Conservation (phyloP, 2,113 vertebrate species). For the Colossoma macropomum region DNA sequence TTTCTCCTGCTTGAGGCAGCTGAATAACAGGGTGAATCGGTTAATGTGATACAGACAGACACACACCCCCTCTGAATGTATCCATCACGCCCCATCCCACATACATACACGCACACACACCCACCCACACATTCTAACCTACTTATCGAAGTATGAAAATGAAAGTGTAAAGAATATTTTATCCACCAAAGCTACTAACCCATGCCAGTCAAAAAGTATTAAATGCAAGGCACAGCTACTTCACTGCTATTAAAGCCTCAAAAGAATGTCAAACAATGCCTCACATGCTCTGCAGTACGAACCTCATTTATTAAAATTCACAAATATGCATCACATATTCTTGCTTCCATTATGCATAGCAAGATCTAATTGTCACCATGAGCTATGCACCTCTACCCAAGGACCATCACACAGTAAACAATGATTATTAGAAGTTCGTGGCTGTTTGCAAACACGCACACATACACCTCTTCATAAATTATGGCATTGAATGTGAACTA, state of each 20-base stretch:
- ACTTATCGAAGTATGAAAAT: neutral
- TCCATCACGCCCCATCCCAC: no score
- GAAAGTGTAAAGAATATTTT: neutral
- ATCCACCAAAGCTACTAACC: neutral
- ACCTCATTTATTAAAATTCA: neutral
- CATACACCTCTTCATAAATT: neutral
- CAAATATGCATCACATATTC: neutral
- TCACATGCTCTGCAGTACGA: neutral
- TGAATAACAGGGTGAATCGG: constrained; percentile 1
- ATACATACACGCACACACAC: no score
- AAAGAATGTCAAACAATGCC: neutral
- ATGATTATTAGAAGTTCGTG: no score
- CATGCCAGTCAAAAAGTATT: neutral
- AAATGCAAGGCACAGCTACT: neutral
- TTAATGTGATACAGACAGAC: neutral
- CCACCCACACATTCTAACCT: neutral
- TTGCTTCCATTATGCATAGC: neutral
- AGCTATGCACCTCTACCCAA: neutral
- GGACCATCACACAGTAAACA: no score
- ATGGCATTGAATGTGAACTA: neutral
- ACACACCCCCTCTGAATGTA: neutral
- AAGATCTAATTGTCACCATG: neutral
- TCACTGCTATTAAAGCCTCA: neutral
- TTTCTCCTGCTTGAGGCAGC: neutral
- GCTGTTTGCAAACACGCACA: neutral